Conservation (phyloP, 2,888 invertebrate species). For the Iphiclides podalirius region DNA sequence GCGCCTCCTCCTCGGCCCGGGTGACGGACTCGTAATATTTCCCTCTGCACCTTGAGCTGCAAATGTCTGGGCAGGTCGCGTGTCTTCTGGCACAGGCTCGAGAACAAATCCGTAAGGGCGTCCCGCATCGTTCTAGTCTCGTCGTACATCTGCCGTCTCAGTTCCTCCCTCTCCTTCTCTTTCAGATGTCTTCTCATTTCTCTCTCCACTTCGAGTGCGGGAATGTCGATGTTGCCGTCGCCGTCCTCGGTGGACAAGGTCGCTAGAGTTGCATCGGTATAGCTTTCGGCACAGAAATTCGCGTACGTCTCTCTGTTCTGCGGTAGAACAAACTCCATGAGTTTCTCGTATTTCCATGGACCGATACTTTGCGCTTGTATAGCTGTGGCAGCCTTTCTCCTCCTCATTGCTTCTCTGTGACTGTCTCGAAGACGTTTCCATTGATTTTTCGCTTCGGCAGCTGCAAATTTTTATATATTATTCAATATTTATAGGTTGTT, state of each 20-base stretch:
- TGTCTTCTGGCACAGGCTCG: slow-evolving; percentile 39
- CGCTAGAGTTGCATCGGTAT: slow-evolving; percentile 2
- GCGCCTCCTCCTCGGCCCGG: slow-evolving; percentile 20
- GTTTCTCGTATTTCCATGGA: slow-evolving; percentile 31
- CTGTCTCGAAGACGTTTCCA: slow-evolving; percentile 34
- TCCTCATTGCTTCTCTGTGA: slow-evolving; percentile 31
- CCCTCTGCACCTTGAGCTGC: slow-evolving; percentile 39
- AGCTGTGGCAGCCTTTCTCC: slow-evolving; percentile 27
- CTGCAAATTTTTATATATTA: too few relatives aligned
- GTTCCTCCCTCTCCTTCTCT: slow-evolving; percentile 25
- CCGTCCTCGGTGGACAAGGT: slow-evolving; percentile 8
- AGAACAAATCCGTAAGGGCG: slow-evolving; percentile 35
- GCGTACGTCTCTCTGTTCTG: slow-evolving; percentile 23
- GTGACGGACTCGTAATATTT: slow-evolving; percentile 27
- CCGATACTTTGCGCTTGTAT: slow-evolving; percentile 24
- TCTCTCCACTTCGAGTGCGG: slow-evolving; percentile 17
- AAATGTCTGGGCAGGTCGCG: slow-evolving; percentile 36
- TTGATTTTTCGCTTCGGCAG: slow-evolving; percentile 31
- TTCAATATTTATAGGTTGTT: slow-evolving; percentile 6
- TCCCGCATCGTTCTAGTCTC: slow-evolving; percentile 24
- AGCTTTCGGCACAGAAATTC: slow-evolving; percentile 16
- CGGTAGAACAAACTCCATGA: slow-evolving; percentile 30
- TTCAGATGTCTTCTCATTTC: slow-evolving; percentile 26
- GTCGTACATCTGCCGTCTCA: slow-evolving; percentile 22
- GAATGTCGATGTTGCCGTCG: slow-evolving; percentile 4